Percentiles rank a stretch among this genome's conserved stretches.
These are phyloP conservation scores for Brachionus angularis DNA, from an alignment of 1,140 invertebrate genomes.

Conservation along the genomic window DNA sequence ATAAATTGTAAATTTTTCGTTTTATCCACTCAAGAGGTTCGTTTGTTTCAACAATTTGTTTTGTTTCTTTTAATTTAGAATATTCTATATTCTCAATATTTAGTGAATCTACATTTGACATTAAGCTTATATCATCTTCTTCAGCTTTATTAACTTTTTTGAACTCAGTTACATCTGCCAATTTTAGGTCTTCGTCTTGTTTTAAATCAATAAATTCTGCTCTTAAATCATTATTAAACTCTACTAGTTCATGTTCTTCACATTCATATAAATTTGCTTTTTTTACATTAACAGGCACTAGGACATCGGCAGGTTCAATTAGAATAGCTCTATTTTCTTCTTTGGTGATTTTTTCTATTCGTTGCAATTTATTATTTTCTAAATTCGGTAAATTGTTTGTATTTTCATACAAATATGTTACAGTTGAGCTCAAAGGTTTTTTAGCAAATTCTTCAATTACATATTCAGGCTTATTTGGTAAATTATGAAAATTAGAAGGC, in stretches of 20 bases:
- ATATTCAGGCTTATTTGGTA: conserved; percentile 4
- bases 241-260: conserved; percentile 4
- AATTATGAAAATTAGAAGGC: no score
- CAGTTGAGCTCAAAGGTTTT: neutral
- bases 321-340: neutral
- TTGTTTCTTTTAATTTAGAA: neutral
- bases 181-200: neutral
- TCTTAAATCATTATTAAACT: neutral
- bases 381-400: neutral
- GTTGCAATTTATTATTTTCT: neutral
- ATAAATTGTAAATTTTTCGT: conserved; percentile 15
- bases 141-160: neutral
- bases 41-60: neutral
- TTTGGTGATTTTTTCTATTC: neutral
- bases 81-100: neutral
- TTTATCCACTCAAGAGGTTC: neutral
- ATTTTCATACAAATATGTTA: conserved; percentile 8
- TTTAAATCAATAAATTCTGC: neutral
- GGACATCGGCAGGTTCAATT: neutral
- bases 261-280: neutral
- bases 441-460: conserved; percentile 20
- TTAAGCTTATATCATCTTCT: neutral
- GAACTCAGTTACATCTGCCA: neutral
- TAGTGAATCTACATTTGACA: neutral
- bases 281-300: neutral